phyloP scores from a whole-genome alignment of 2,888 invertebrate species.

The Itoplectis maculator region DNA sequence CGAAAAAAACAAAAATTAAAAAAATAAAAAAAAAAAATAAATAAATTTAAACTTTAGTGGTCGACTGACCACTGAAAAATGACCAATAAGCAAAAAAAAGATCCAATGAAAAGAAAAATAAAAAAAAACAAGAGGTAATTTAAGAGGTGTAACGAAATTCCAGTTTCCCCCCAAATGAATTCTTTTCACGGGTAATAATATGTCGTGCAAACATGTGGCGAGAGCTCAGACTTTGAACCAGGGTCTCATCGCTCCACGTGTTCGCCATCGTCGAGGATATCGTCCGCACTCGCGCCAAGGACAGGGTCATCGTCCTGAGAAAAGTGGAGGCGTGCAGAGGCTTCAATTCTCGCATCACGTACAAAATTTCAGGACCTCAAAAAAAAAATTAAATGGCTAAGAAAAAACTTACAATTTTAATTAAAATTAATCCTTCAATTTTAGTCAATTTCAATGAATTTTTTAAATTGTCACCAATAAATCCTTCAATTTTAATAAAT shows the following conservation, averaged over 20 bases:
- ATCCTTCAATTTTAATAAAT: background rate
- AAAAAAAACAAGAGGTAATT: too few relatives aligned
- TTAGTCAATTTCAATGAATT: too few relatives aligned
- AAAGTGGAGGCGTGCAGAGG: conserved; percentile 69
- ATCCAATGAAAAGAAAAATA: too few relatives aligned
- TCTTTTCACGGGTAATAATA: conserved; percentile 46
- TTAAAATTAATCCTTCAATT: too few relatives aligned
- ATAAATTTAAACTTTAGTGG: too few relatives aligned
- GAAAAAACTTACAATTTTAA: too few relatives aligned
- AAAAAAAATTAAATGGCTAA: background rate
- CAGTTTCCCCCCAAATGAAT: conserved; percentile 30
- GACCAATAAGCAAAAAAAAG: conserved; percentile 5
- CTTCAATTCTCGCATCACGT: background rate
- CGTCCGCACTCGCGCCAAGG: conserved; percentile 20
- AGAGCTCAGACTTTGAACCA: too few relatives aligned
- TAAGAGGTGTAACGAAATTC: conserved; percentile 10
- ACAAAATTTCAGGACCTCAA: background rate
- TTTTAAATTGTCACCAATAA: background rate
- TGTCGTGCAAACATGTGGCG: conserved; percentile 9
- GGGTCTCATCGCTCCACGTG: conserved; percentile 40
- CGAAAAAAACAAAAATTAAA: too few relatives aligned
- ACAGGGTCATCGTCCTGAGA: conserved; percentile 78
- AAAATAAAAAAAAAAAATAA: too few relatives aligned
- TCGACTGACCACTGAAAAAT: conserved; percentile 5
- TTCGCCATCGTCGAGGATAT: conserved; percentile 35